phyloP scores from a whole-genome alignment of 1,140 invertebrate genomes.

The Ylistrum balloti region DNA sequence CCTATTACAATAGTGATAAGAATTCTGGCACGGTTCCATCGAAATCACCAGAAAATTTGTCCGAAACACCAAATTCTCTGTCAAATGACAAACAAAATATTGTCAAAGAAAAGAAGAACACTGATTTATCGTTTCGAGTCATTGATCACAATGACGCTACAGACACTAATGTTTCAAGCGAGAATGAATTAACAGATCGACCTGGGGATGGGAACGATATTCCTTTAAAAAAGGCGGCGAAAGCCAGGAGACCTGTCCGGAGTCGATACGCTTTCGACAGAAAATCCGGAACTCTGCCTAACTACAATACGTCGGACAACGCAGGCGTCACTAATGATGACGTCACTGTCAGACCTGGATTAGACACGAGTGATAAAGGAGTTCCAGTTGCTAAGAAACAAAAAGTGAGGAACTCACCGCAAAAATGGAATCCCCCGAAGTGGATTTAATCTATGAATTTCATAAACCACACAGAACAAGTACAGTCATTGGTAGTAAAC shows the following conservation, averaged over 20 bases:
- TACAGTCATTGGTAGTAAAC: too few relatives aligned
- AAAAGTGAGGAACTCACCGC: neutral
- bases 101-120: neutral
- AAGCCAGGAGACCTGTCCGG: neutral
- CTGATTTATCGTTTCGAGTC: neutral
- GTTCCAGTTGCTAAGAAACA: neutral
- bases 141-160: neutral
- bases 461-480: too few relatives aligned
- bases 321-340: neutral
- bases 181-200: neutral
- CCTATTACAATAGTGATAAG: too few relatives aligned
- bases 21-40: too few relatives aligned
- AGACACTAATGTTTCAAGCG: neutral
- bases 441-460: too few relatives aligned
- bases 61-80: neutral
- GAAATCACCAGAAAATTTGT: too few relatives aligned
- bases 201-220: neutral
- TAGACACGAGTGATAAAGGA: neutral
- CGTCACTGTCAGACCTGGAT: too few relatives aligned
- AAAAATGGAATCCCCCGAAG: neutral
- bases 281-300: neutral
- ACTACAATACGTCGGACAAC: neutral
- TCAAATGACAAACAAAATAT: neutral
- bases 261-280: constrained; percentile 8
- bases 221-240: neutral